These are phyloP conservation scores for Apis florea DNA, from an alignment of 1,140 invertebrate genomes.

Conservation along the genomic window DNA sequence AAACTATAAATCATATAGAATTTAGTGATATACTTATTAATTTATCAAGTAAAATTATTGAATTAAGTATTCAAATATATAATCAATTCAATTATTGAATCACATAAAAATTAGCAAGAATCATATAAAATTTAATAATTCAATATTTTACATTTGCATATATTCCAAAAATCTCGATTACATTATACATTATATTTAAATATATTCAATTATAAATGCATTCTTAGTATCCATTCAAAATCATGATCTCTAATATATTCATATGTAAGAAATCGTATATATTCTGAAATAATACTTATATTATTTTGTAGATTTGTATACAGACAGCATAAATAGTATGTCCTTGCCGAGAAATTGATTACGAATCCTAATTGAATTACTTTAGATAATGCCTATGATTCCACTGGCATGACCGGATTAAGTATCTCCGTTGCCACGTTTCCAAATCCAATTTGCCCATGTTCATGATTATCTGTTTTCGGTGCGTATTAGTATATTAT, in stretches of 20 bases:
- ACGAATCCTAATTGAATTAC: conserved; percentile 53
- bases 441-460: conserved; percentile 52
- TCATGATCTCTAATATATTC: too few species aligned
- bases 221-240: too few species aligned
- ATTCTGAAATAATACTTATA: not conserved
- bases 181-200: too few species aligned
- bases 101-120: not conserved
- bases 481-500: not conserved
- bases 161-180: too few species aligned
- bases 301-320: not conserved
- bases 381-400: conserved; percentile 51
- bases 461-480: conserved; percentile 33
- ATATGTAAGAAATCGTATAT: not conserved
- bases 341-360: conserved; percentile 43
- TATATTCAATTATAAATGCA: too few species aligned
- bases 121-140: not conserved
- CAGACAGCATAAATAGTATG: not conserved
- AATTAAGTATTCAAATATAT: not conserved
- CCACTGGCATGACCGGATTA: conserved; percentile 33
- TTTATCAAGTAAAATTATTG: not conserved
- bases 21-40: not conserved
- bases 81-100: not conserved
- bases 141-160: too few species aligned
- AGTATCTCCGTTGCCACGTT: conserved; percentile 33
- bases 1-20: too few species aligned